Percentiles rank a stretch among this genome's conserved stretches.
Conservation (phyloP, 1,140 invertebrate species). For the Caenorhabditis remanei region DNA sequence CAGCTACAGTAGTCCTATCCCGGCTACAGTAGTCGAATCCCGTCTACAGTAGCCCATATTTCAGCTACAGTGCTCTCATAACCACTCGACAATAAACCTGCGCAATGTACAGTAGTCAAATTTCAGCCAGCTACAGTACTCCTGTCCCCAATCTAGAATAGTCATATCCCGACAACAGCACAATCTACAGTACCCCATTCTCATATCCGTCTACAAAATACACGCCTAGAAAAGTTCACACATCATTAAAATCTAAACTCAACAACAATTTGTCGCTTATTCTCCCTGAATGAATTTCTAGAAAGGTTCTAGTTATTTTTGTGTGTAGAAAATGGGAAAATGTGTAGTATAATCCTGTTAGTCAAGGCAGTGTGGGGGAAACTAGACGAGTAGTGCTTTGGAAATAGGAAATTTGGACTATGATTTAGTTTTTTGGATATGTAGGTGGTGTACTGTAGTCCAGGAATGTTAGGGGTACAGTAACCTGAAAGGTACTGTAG, state of each 20-base stretch:
- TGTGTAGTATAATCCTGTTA: slow-evolving; percentile 19
- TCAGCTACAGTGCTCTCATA: neutral
- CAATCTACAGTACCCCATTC: neutral
- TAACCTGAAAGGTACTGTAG: no score
- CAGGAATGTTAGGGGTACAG: no score
- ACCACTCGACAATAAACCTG: no score
- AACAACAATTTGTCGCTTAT: neutral
- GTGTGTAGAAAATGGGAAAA: neutral
- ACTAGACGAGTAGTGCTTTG: neutral
- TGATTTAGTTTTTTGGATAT: neutral
- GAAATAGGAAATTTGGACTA: no score
- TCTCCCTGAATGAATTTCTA: neutral
- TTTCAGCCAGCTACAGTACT: neutral
- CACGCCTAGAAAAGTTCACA: no score
- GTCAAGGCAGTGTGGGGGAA: neutral
- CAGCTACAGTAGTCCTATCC: no score
- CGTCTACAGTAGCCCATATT: neutral
- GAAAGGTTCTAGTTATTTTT: neutral
- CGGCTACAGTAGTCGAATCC: neutral
- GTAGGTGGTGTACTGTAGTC: no score
- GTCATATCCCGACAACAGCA: no score
- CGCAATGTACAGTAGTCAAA: no score
- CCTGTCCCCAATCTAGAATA: no score
- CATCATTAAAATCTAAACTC: no score
- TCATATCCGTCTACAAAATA: no score